Conservation (phyloP, 2,797 vertebrate species). For the Sardinella longiceps region DNA sequence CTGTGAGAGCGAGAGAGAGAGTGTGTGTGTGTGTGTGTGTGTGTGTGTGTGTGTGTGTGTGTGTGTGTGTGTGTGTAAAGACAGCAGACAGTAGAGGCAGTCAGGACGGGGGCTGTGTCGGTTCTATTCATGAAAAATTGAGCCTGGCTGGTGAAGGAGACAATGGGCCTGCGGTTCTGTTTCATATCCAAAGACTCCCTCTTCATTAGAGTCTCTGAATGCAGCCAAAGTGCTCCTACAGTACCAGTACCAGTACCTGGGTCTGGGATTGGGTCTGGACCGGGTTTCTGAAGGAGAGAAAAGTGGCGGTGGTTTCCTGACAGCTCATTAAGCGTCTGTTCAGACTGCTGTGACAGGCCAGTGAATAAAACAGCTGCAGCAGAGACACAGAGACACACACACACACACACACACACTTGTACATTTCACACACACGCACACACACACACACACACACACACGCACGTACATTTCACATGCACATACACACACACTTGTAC, state of each 20-base stretch:
- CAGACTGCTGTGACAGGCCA: slow-evolving; percentile 25
- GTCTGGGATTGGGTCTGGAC: no score
- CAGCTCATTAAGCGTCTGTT: slow-evolving; percentile 41
- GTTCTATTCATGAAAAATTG: background rate
- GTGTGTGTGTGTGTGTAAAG: no score
- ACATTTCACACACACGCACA: no score
- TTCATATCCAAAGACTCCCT: background rate
- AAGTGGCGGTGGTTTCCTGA: slow-evolving; percentile 33
- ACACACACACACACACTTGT: no score
- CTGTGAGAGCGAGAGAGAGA: no score
- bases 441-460: no score
- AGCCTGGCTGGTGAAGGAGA: background rate
- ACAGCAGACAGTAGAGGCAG: background rate
- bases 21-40: background rate
- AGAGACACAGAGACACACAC: no score
- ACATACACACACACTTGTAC: no score
- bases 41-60: background rate
- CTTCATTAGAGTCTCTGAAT: background rate
- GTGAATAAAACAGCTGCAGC: slow-evolving; percentile 28
- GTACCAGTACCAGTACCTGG: no score
- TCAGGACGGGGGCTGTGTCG: background rate
- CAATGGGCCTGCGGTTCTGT: background rate
- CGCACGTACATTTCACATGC: no score
- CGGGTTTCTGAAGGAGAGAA: background rate
- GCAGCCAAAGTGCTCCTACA: background rate